Evolutionary conservation across 1,140 invertebrate species (phyloP).

Genomic region (Pseudomyrmex gracilis): DNA sequence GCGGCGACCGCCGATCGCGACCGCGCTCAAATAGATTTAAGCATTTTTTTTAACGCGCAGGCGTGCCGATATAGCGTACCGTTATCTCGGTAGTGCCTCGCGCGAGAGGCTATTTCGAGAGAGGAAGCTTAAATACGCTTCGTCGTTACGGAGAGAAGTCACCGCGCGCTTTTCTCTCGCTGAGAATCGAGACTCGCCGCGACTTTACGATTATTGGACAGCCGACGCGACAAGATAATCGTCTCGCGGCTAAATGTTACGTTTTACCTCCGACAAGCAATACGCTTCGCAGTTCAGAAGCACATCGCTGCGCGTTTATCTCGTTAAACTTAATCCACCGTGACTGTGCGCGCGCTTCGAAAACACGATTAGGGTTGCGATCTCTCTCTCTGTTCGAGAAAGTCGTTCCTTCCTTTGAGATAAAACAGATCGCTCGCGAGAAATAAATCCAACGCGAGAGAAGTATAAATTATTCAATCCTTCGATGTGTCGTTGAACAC

Average conservation of each 20-base stretch:
- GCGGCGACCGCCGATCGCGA: conserved; percentile 3
- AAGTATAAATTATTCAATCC: conserved; percentile 48
- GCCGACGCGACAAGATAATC: conserved; percentile 33
- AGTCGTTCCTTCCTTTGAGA: background rate
- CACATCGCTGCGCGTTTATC: conserved; percentile 12
- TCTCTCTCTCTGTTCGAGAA: conserved; percentile 21
- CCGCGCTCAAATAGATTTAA: conserved; percentile 39
- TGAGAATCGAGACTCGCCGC: background rate
- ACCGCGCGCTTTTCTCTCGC: too few species aligned
- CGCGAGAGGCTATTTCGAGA: conserved; percentile 1
- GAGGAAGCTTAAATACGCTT: conserved; percentile 17
- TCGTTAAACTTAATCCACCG: conserved; percentile 17
- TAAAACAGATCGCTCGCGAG: background rate
- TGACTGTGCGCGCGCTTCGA: conserved; percentile 8
- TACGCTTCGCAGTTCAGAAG: conserved; percentile 15
- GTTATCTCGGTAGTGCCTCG: background rate
- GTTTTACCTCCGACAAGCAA: conserved; percentile 7
- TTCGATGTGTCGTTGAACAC: conserved; percentile 9
- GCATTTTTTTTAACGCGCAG: conserved; percentile 34
- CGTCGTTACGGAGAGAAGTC: background rate
- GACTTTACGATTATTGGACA: conserved; percentile 31
- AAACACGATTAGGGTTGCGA: conserved; percentile 23
- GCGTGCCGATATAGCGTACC: background rate
- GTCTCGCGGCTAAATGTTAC: conserved; percentile 14
- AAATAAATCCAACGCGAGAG: background rate